A percentile compares a stretch with the other conserved stretches of the same genome.
phyloP scores from a whole-genome alignment of 2,113 vertebrate genomes.

The Clarias batrachus region DNA sequence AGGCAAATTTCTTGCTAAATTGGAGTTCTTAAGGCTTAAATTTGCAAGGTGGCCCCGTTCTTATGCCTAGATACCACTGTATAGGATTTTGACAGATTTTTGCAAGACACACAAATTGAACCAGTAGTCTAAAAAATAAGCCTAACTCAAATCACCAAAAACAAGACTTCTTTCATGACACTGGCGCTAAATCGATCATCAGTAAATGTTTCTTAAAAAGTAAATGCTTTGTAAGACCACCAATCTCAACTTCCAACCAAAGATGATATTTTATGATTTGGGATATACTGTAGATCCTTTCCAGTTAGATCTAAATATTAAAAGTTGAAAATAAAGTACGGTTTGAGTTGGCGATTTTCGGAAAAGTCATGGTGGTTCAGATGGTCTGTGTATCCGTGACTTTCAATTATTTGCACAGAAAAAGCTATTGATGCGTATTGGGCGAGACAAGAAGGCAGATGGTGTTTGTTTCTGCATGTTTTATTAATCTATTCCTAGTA shows the following conservation, averaged over 20 bases:
- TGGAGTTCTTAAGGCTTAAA: too few species aligned
- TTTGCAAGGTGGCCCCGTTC: too few species aligned
- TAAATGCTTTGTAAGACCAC: neutral
- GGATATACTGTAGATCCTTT: neutral
- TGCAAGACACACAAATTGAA: too few species aligned
- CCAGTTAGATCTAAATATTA: neutral
- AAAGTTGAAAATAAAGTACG: too few species aligned
- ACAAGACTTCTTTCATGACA: neutral
- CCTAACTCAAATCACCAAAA: too few species aligned
- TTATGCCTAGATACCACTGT: too few species aligned
- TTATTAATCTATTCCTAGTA: conserved; percentile 14
- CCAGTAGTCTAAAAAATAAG: too few species aligned
- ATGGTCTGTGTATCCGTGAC: neutral
- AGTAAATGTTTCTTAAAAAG: neutral
- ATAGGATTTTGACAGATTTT: too few species aligned
- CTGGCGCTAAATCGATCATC: neutral
- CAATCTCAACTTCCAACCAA: neutral
- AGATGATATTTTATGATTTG: neutral
- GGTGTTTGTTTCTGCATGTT: conserved; percentile 31
- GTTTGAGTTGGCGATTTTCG: neutral
- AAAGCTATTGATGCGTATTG: neutral
- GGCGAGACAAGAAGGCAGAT: conserved; percentile 5
- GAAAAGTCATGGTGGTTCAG: neutral
- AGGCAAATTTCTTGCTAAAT: too few species aligned
- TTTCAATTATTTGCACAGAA: conserved; percentile 1